phyloP scores from a whole-genome alignment of 2,797 vertebrate species.

The Hypotaenidia okinawae region DNA sequence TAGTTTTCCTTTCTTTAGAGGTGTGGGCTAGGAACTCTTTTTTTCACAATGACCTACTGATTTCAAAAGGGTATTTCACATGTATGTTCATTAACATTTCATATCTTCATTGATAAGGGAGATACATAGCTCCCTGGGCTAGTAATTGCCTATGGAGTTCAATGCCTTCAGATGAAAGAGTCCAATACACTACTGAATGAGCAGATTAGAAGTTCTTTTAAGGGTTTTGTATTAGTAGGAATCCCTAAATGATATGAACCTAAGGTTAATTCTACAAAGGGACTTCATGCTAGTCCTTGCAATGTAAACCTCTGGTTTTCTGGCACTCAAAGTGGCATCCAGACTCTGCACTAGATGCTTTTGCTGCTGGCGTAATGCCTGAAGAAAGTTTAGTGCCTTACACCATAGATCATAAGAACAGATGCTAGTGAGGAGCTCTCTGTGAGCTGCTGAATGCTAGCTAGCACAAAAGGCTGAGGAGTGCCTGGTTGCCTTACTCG shows the following conservation, averaged over 20 bases:
- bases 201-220: constrained; percentile 42
- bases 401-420: not conserved
- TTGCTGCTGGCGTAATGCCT: not conserved
- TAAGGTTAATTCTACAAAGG: constrained; percentile 6
- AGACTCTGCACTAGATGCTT: not conserved
- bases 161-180: constrained; percentile 42
- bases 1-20: not conserved
- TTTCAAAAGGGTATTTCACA: constrained; percentile 41
- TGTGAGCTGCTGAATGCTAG: not conserved
- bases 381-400: not conserved
- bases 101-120: constrained; percentile 36
- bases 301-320: not conserved
- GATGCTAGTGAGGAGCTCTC: not conserved
- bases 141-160: constrained; percentile 42
- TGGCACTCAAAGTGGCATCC: not conserved
- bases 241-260: constrained; percentile 14
- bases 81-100: constrained; percentile 48
- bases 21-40: not conserved
- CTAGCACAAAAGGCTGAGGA: not conserved
- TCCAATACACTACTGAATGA: not conserved
- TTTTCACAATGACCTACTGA: not conserved
- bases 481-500: not conserved
- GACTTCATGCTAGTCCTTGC: not conserved
- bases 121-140: constrained; percentile 12
- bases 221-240: constrained; percentile 28